Conservation (phyloP, 2,797 vertebrate species). For the Urocyon cinereoargenteus region DNA sequence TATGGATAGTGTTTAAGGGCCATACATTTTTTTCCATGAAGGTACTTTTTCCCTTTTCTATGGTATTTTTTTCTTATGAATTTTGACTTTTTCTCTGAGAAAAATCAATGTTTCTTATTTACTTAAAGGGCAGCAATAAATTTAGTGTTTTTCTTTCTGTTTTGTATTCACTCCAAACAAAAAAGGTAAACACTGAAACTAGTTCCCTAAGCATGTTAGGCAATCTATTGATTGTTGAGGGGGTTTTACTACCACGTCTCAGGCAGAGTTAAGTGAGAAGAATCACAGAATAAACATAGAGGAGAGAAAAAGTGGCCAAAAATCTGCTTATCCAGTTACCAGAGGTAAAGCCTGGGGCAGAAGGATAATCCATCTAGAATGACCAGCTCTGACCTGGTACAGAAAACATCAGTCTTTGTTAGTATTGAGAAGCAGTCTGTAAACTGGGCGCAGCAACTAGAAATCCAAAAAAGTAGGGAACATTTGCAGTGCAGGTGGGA, state of each 20-base stretch:
- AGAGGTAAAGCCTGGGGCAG: neutral
- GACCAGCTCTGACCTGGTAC: neutral
- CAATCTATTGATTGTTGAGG: neutral
- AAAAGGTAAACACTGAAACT: neutral
- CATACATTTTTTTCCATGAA: neutral
- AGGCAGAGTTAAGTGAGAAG: neutral
- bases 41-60: neutral
- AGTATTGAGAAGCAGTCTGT: neutral
- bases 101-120: neutral
- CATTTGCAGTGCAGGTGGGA: neutral
- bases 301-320: neutral
- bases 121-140: neutral
- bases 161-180: neutral
- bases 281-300: neutral
- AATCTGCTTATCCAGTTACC: neutral
- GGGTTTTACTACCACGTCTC: neutral
- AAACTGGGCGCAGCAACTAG: neutral
- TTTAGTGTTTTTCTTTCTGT: neutral
- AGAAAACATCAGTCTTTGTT: neutral
- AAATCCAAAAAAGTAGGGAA: neutral
- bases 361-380: neutral
- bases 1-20: neutral
- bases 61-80: neutral
- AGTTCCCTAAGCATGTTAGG: neutral
- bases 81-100: slow-evolving; percentile 10